Percentiles rank a stretch among this genome's conserved stretches.
phyloP scores from a whole-genome alignment of 2,113 vertebrate genomes.

The Chiloscyllium plagiosum region DNA sequence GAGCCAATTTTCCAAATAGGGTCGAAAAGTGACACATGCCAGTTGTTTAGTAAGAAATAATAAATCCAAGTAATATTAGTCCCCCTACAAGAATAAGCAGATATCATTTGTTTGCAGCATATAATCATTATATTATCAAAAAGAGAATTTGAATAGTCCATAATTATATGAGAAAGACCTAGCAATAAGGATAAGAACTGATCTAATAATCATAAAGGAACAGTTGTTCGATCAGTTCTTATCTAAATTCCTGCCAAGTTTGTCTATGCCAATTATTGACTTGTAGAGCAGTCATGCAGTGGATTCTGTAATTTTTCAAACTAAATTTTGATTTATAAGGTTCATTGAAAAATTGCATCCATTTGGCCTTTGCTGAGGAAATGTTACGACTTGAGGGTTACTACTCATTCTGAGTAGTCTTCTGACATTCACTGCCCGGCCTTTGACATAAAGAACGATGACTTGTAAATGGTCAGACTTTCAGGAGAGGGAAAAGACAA shows the following conservation, averaged over 20 bases:
- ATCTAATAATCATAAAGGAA: not conserved
- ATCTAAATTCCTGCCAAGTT: not conserved
- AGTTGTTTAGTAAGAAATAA: not conserved
- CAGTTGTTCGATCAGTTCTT: not conserved
- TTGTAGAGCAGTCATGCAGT: not conserved
- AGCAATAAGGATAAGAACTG: not conserved
- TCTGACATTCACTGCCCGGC: not conserved
- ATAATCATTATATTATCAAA: not conserved
- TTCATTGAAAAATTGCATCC: not conserved
- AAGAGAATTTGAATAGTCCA: not conserved
- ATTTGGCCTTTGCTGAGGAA: not conserved
- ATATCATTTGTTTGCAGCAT: not conserved
- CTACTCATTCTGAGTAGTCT: not conserved
- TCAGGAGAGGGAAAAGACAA: not conserved
- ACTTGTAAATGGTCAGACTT: not conserved
- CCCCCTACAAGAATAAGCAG: not conserved
- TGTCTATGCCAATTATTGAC: not conserved
- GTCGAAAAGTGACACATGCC: not conserved
- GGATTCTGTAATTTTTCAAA: not conserved
- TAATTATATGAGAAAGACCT: not conserved
- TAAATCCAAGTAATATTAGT: not conserved
- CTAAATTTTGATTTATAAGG: not conserved
- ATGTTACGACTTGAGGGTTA: not conserved
- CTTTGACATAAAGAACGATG: not conserved
- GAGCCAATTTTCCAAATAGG: not conserved